Evolutionary conservation across 2,888 invertebrate species (phyloP), one percentile per base, ranked within the genome.

Genomic region (Cantharis lateralis): DNA sequence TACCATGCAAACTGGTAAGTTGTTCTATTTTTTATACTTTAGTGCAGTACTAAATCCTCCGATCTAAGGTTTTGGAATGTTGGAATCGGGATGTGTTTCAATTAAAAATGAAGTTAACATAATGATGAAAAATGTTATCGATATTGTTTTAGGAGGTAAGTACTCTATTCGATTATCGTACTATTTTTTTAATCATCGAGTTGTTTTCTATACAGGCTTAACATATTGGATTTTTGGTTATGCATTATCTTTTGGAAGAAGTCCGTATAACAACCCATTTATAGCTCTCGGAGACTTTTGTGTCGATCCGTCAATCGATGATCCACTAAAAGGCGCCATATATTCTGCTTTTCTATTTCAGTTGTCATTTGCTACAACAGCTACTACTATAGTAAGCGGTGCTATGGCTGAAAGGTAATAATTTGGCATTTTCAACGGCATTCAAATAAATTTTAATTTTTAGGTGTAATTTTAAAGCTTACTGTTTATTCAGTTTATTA

Each of bases 151-250:
- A 16, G 98, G 98, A 2, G 98, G 93, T 91, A 85, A 84, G 48
- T 1, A 48, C n/a, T 48, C 4, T 20, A 64, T 5, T 20, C 0
- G 1, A 9, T 9, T 24, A 24, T 7, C 0, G 0, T 24, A 24
- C 7, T 1, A 24, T 18, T 62, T 18, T 71, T 24, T 13, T 11
- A 70, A 48, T 48, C 7, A 7, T 48, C 0, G 7, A n/a, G 1
- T 48, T 13, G 0, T 70, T 70, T 20, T 10, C 66, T 9, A 24
- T 75, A 48, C 82, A 92, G 92, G 96, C 77, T 87, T 96, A 13
- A 96, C 97, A 0, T 98, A 98, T 88, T 98, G 98, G 98, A 91
- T 96, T 48, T 96, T 98, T 86, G 98, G 98, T 0, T 98, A 95
- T 87, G 97, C 96, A 0, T 91, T 98, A 88, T 96, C 96, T 4